Base-by-base conservation (phyloP, 1,140 invertebrate species). In the Scaptomyza graminum region DNA sequence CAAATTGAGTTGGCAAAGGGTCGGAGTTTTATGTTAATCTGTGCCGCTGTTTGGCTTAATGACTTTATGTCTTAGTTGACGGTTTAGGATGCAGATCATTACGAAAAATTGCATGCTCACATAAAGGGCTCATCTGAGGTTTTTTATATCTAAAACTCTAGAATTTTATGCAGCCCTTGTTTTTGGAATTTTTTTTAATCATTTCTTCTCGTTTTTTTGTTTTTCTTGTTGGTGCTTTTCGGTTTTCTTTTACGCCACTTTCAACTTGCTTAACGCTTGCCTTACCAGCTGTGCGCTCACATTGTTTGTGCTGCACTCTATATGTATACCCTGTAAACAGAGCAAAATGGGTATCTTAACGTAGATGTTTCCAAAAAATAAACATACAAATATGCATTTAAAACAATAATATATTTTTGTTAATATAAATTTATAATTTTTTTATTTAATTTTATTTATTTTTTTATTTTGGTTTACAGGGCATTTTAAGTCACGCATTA, bases 1-100 rank as follows among this genome's bases (percentile, higher is more conserved):
- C 25, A 57, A 28, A 57, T 49, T 15, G 22, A 41, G 15, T 41
- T 11, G 39, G 37, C 5, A 34, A 34, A 34, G 31, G 8, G 31
- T 7, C 4, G 37, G 41, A 71, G 44, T 70, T 78, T 57, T 73
- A 81, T 76, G 79, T 78, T 83, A 75, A 82, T 79, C 75, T 71
- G 13, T 41, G 64, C 49, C 43, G 44, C 62, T 84, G 62, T 79
- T 83, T 79, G 79, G 71, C 80, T 75, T 84, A 83, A 83, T 82
- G 82, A 67, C 62, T 47, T 12, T 9, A 11, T 34, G 8, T 15
- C 28, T 1, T 31, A 8, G n/a, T 39, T 39, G 55, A 52, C 52
- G 34, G 9, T 34, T 34, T 18, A 11, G 34, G 31, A 8, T 34
- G 31, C 39, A 18, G 39, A 22, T 54, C 18, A 13, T 9, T 3